These are phyloP conservation scores for Lagria hirta DNA, from an alignment of 2,888 invertebrate species.

Conservation along the genomic window DNA sequence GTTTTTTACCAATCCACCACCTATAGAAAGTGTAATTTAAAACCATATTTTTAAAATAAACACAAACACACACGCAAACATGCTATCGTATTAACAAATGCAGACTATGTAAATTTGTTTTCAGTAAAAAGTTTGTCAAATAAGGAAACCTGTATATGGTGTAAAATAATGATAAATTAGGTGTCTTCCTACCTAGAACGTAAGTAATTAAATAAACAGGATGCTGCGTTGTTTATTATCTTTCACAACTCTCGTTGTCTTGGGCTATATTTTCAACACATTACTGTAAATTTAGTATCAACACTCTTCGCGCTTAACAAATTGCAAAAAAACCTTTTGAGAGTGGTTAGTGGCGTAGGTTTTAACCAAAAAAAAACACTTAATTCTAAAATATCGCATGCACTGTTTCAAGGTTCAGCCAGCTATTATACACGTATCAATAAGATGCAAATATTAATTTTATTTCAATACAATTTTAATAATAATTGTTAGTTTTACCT, in stretches of 20 bases:
- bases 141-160: constrained; percentile 27
- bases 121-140: constrained; percentile 17
- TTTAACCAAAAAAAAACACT: too few species aligned
- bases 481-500: too few species aligned
- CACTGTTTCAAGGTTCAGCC: too few species aligned
- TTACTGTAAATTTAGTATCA: constrained; percentile 7
- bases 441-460: too few species aligned
- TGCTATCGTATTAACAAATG: constrained; percentile 21
- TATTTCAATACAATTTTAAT: too few species aligned
- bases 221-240: constrained; percentile 7
- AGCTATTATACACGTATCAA: too few species aligned
- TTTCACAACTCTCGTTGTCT: constrained; percentile 4
- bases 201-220: constrained; percentile 13
- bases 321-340: too few species aligned
- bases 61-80: constrained; percentile 21
- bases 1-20: constrained; percentile 19
- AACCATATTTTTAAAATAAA: constrained; percentile 23
- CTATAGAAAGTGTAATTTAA: constrained; percentile 24
- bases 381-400: too few species aligned
- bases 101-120: constrained; percentile 21
- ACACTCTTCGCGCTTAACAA: too few species aligned
- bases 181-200: constrained; percentile 7
- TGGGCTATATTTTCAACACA: constrained; percentile 12
- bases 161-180: constrained; percentile 18
- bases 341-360: too few species aligned